Base-by-base conservation (phyloP, 2,113 vertebrate species). In the Ia io region DNA sequence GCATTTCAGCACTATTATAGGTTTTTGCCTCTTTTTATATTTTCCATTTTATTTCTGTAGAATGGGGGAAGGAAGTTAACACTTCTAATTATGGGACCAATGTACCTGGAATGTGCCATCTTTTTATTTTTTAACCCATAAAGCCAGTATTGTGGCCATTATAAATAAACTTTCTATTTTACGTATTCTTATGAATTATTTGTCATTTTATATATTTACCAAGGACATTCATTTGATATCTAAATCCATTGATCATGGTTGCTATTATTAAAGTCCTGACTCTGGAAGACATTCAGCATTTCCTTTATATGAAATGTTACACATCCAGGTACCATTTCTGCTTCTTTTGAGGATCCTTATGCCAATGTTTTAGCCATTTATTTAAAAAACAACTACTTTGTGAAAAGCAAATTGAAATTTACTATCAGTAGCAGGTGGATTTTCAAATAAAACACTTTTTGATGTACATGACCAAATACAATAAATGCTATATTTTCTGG, bases 371-470 rank as follows among this genome's bases (percentile, higher is more conserved):
- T 65, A 71, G 70, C 4, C 22, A 61, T 92, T 91, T 73, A 20
- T 40, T 42, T 30, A 23, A 84, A 83, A 93, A 83, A 13, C 61
- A 28, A 67, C 6, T 59, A 42, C 37, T 73, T 61, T 84, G 28
- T 86, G 37, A 90, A 83, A 76, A 89, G 3, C 2, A 65, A 90
- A 86, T 56, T 47, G 76, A 79, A 90, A 63, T 90, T 86, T 83
- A 40, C n/a, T 90, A 7, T 51, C 17, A 59, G 40, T 74, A 93
- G 88, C 37, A 37, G n/a, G 23, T 84, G 32, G 6, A 86, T 79
- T 88, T 92, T 28, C 12, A 84, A 95, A 79, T 37, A 84, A 76
- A 79, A 32, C 61, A 91, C 18, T 91, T 91, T 94, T 80, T 22
- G 44, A 12, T 82, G 6, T 80, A 71, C n/a, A 70, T 94, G 85